Conservation (phyloP, 2,888 invertebrate genomes). For the Cistogaster globosa region DNA sequence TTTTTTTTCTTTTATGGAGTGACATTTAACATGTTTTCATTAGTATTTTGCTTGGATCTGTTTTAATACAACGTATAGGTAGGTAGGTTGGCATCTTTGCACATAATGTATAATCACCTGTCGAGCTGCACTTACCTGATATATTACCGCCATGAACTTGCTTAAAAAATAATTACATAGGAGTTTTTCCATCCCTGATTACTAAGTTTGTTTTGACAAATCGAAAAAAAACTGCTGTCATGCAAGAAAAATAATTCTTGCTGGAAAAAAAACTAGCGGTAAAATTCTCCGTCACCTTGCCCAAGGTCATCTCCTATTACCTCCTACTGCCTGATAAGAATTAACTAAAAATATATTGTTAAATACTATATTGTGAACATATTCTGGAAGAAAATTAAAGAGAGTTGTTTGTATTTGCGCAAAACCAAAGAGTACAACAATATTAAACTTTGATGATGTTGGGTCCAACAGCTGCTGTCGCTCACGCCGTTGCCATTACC, state of each 20-base stretch:
- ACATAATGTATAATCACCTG: too few species aligned
- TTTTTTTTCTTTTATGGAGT: too few species aligned
- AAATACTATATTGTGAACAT: not conserved
- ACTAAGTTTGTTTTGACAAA: too few species aligned
- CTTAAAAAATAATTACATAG: too few species aligned
- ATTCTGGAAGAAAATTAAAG: constrained; percentile 13
- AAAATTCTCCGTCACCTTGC: constrained; percentile 72
- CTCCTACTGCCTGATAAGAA: not conserved
- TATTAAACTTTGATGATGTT: not conserved
- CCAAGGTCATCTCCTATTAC: constrained; percentile 71
- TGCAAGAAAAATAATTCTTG: constrained; percentile 20
- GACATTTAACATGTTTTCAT: too few species aligned
- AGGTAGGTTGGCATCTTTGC: too few species aligned
- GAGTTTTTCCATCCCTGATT: too few species aligned
- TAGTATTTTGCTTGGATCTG: too few species aligned
- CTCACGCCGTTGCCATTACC: not conserved
- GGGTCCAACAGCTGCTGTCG: constrained; percentile 15
- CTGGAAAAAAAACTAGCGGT: constrained; percentile 53
- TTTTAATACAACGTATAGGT: too few species aligned
- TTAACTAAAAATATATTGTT: not conserved
- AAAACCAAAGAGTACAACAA: constrained; percentile 25
- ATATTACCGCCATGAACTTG: too few species aligned
- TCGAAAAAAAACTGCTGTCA: not conserved
- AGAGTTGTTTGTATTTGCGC: constrained; percentile 33
- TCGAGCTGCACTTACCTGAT: too few species aligned